phyloP scores from a whole-genome alignment of 35 echinoderm and acorn worm species.

The Amphiura filiformis region DNA sequence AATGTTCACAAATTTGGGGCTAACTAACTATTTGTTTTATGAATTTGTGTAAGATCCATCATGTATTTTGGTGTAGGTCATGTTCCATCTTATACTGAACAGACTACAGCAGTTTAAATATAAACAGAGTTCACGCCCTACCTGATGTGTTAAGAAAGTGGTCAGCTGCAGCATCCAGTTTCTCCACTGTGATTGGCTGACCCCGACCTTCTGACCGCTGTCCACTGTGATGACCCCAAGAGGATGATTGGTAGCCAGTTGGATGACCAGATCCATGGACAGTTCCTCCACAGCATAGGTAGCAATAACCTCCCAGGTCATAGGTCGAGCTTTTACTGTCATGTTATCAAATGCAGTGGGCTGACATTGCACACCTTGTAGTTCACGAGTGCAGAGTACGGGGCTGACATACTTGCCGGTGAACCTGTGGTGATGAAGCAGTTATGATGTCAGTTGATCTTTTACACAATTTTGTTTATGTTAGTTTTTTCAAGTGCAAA shows the following conservation, averaged over 20 bases:
- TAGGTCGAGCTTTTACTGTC: conserved; percentile 63
- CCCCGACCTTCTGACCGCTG: conserved; percentile 78
- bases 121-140: conserved; percentile 21
- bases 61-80: no score
- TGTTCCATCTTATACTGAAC: no score
- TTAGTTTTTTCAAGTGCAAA: no score
- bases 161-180: conserved; percentile 92
- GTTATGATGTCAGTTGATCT: no score
- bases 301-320: conserved; percentile 80
- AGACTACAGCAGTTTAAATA: no score
- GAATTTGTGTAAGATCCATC: no score
- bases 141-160: conserved; percentile 86
- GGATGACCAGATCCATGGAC: conserved; percentile 71
- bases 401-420: conserved; percentile 83
- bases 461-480: no score
- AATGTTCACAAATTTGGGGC: no score
- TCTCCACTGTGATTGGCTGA: conserved; percentile 87
- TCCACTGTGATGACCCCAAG: conserved; percentile 84
- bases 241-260: conserved; percentile 78
- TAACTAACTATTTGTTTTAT: no score
- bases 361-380: conserved; percentile 61
- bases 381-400: conserved; percentile 75
- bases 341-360: conserved; percentile 63
- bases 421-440: conserved; percentile 71
- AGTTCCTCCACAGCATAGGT: conserved; percentile 88